Percentiles rank a stretch among this genome's conserved stretches.
Conservation (phyloP, 30 jellyfish, hydroid and myxozoan genomes). For the Phacellophora camtschatica region DNA sequence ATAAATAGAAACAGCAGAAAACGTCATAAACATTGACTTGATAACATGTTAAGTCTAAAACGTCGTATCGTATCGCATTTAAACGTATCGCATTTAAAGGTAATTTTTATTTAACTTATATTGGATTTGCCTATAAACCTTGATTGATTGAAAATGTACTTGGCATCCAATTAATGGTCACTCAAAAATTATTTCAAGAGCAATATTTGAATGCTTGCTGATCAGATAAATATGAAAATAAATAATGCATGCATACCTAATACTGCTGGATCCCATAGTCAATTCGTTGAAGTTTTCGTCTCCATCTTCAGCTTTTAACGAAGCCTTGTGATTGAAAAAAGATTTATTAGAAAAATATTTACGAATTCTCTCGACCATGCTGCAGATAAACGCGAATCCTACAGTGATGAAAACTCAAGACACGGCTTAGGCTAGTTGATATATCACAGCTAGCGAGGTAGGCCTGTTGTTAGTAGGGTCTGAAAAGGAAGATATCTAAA, state of each 20-base stretch:
- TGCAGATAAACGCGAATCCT: neutral
- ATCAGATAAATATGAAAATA: too few relatives aligned
- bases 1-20: too few relatives aligned
- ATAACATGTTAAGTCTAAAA: too few relatives aligned
- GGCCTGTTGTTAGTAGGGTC: neutral
- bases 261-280: constrained; percentile 71
- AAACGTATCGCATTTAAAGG: too few relatives aligned
- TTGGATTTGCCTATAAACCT: too few relatives aligned
- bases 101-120: too few relatives aligned
- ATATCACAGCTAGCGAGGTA: constrained; percentile 18
- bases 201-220: too few relatives aligned
- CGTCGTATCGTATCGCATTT: too few relatives aligned
- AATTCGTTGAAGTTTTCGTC: constrained; percentile 72
- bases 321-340: constrained; percentile 72
- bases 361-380: constrained; percentile 60
- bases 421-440: neutral
- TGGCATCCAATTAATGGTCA: too few relatives aligned
- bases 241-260: constrained; percentile 92
- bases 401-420: neutral
- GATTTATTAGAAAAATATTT: constrained; percentile 61
- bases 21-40: too few relatives aligned
- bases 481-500: constrained; percentile 9
- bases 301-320: constrained; percentile 96
- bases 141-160: too few relatives aligned
- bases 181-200: too few relatives aligned